Evolutionary conservation across 1,140 invertebrate species (phyloP).

Genomic region (Antheraea pernyi): DNA sequence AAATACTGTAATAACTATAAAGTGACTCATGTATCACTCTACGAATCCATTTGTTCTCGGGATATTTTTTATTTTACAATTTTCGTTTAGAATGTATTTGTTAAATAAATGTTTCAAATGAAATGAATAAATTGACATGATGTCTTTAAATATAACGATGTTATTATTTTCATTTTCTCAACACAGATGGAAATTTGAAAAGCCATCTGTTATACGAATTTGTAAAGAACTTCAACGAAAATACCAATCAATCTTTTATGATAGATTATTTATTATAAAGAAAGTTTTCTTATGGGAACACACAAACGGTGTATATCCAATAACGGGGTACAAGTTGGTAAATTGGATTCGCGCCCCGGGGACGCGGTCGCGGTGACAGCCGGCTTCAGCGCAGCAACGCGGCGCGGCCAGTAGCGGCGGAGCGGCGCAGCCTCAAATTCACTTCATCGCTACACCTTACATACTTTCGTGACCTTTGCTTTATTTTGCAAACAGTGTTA

Average conservation of each 20-base stretch:
- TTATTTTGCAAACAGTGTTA: background rate
- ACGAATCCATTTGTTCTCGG: too few species aligned
- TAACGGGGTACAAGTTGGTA: slow-evolving; percentile 47
- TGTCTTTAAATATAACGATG: background rate
- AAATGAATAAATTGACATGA: background rate
- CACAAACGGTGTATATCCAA: slow-evolving; percentile 37
- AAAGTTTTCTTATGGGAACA: slow-evolving; percentile 31
- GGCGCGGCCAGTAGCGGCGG: too few species aligned
- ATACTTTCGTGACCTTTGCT: background rate
- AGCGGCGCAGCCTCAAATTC: slow-evolving; percentile 13
- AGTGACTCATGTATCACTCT: too few species aligned
- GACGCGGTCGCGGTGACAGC: slow-evolving; percentile 24
- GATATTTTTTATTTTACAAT: too few species aligned
- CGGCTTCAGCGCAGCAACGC: slow-evolving; percentile 21
- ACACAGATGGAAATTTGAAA: too few species aligned
- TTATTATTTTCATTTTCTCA: background rate
- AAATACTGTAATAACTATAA: too few species aligned
- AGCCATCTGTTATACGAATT: background rate
- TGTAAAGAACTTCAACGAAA: background rate
- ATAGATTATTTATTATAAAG: slow-evolving; percentile 32
- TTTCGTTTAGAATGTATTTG: too few species aligned
- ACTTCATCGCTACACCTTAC: background rate
- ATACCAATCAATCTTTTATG: slow-evolving; percentile 19
- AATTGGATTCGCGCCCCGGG: slow-evolving; percentile 49
- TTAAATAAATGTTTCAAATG: background rate